phyloP scores from a whole-genome alignment of 2,113 vertebrate species.

The Callithrix jacchus region DNA sequence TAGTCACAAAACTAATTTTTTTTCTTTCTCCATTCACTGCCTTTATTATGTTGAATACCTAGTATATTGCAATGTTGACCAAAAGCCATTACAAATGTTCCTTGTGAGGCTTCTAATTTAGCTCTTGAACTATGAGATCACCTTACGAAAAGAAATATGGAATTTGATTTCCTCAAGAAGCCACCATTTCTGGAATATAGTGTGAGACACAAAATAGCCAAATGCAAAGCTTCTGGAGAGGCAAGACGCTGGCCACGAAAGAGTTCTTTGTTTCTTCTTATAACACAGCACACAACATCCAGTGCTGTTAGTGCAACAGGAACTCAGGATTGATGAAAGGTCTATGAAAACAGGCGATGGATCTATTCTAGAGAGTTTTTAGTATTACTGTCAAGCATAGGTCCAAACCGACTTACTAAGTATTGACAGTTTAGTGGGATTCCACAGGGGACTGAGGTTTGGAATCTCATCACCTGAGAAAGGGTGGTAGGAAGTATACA shows the following conservation, averaged over 20 bases:
- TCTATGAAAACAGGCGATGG: background rate
- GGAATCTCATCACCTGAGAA: background rate
- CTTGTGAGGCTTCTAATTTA: background rate
- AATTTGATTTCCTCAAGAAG: conserved; percentile 39
- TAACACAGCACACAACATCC: background rate
- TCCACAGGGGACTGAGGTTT: background rate
- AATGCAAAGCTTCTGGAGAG: background rate
- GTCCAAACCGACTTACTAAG: background rate
- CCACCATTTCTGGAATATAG: background rate
- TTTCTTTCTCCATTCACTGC: background rate
- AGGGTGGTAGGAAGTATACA: background rate
- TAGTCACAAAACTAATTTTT: background rate
- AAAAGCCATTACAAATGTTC: background rate
- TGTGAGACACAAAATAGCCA: background rate
- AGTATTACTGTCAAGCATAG: background rate
- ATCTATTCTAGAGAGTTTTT: background rate
- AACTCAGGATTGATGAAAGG: background rate
- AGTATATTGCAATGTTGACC: background rate
- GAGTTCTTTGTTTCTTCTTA: background rate
- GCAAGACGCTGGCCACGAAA: background rate
- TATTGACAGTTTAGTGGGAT: background rate
- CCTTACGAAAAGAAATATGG: background rate
- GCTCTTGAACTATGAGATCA: conserved; percentile 22
- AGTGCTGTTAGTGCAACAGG: background rate
- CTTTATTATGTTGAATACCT: background rate